Evolutionary conservation across 53 echinoderm and acorn worm species (phyloP), one percentile per base, ranked within the genome.

Genomic region (Patiria pectinifera): DNA sequence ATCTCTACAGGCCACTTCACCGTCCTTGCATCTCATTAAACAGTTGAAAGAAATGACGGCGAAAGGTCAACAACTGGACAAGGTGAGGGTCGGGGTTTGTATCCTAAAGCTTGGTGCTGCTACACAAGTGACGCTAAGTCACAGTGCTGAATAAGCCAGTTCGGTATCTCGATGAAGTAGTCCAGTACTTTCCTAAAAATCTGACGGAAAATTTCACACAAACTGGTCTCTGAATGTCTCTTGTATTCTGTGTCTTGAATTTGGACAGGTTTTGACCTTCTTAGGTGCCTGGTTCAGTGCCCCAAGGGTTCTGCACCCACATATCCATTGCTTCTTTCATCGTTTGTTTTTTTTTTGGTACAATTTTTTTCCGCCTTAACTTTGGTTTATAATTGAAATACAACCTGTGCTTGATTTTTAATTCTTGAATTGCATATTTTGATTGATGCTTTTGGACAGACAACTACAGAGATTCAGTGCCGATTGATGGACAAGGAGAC

Each of bases 401-500:
- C 15, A 1, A 69, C 2, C 1, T 18, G 10, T 11, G 16, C 6
- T 8, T 69, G 21, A 18, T 69, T 69, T 69, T 69, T 15, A 18
- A 3, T 69, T 69, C 0, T 21, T 69, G 69, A 53, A 53, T 74
- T 74, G 4, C 11, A 23, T 74, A 74, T 74, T 74, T 23, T n/a
- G 70, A 15, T 16, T 70, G 11, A 16, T 23, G 13, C 18, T 23
- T 9, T 23, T 24, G 74, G 24, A 74, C 85, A 96, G 96, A 91
- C 86, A 60, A 92, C 90, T 62, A 61, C 84, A 48, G 95, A 95
- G 74, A 95, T 97, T 60, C 92, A 97, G 75, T 91, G 93, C 35
- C 87, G 95, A 49, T 78, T 96, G 66, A 94, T 96, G 97, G 97
- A 97, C 80, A 97, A 97, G 59, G 97, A 96, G 74, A 97, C 97